These are phyloP conservation scores for Hypomesus transpacificus DNA, from an alignment of 2,113 vertebrate species.

Conservation along the genomic window DNA sequence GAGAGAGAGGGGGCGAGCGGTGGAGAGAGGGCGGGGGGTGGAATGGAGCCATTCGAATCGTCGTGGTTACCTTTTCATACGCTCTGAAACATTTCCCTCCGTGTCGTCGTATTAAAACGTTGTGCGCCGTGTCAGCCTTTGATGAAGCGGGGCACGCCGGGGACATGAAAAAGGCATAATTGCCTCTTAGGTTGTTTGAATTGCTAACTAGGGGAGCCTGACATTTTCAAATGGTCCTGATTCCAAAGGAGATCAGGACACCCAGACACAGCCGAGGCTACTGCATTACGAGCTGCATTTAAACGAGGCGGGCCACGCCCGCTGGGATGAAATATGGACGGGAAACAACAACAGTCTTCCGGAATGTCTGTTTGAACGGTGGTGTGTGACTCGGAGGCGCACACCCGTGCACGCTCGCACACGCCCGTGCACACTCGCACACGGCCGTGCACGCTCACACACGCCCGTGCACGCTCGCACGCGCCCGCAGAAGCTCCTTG, in stretches of 20 bases:
- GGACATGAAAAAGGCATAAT: conserved; percentile 80
- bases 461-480: conserved; percentile 6
- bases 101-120: conserved; percentile 74
- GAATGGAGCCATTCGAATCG: conserved; percentile 74
- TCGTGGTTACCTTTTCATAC: conserved; percentile 73
- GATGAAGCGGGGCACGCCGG: conserved; percentile 72
- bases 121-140: conserved; percentile 74
- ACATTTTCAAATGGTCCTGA: conserved; percentile 78
- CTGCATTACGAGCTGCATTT: conserved; percentile 56
- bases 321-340: conserved; percentile 12
- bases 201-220: conserved; percentile 80
- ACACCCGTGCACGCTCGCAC: conserved; percentile 14
- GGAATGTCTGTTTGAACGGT: conserved; percentile 34
- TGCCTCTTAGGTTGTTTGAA: conserved; percentile 77
- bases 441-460: not conserved
- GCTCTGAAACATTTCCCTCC: conserved; percentile 77
- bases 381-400: conserved; percentile 24
- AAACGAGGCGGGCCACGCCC: conserved; percentile 39
- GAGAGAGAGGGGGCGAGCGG: conserved; percentile 17
- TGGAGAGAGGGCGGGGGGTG: not conserved
- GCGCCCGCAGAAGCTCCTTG: conserved; percentile 47
- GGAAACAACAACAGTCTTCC: conserved; percentile 29
- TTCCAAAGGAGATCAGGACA: conserved; percentile 70
- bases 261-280: not conserved
- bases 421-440: not conserved